These are phyloP conservation scores for Dichetophora obliterata DNA, from an alignment of 2,888 invertebrate genomes.

Conservation along the genomic window DNA sequence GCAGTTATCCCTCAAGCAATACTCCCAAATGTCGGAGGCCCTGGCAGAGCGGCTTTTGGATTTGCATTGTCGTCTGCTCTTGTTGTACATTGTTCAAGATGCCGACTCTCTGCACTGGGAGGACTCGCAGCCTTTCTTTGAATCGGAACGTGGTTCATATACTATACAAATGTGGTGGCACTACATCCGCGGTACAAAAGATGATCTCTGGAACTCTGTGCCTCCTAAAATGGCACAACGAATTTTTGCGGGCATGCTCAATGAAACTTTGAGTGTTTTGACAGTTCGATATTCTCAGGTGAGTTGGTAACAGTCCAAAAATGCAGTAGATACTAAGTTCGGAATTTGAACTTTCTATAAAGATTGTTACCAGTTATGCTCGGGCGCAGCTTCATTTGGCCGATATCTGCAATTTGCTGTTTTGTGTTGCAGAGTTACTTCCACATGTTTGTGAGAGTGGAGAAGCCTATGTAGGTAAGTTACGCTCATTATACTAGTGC, in stretches of 20 bases:
- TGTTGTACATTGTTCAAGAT: constrained; percentile 86
- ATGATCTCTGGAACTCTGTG: constrained; percentile 89
- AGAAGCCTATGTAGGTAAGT: constrained; percentile 70
- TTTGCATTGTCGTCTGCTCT: constrained; percentile 82
- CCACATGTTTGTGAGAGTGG: constrained; percentile 78
- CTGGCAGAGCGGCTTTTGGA: constrained; percentile 85
- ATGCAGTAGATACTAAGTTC: not conserved
- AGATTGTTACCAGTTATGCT: constrained; percentile 77
- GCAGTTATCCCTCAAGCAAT: constrained; percentile 79
- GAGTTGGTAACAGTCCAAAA: constrained; percentile 39
- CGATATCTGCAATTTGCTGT: constrained; percentile 82
- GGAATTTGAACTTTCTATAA: not conserved
- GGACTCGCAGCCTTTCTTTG: constrained; percentile 76
- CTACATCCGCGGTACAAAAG: constrained; percentile 83
- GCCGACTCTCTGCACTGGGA: constrained; percentile 84
- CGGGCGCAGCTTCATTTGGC: constrained; percentile 75
- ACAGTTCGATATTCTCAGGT: constrained; percentile 86
- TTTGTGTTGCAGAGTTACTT: constrained; percentile 81
- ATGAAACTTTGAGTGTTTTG: constrained; percentile 85
- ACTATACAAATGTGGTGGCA: constrained; percentile 91
- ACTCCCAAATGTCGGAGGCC: constrained; percentile 86
- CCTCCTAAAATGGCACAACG: constrained; percentile 90
- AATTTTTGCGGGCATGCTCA: constrained; percentile 87
- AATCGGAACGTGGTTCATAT: constrained; percentile 83
- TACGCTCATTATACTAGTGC: too few relatives aligned